Percentiles rank a stretch among this genome's conserved stretches.
phyloP scores from a whole-genome alignment of 2,797 vertebrate genomes.

The Chelonia mydas region DNA sequence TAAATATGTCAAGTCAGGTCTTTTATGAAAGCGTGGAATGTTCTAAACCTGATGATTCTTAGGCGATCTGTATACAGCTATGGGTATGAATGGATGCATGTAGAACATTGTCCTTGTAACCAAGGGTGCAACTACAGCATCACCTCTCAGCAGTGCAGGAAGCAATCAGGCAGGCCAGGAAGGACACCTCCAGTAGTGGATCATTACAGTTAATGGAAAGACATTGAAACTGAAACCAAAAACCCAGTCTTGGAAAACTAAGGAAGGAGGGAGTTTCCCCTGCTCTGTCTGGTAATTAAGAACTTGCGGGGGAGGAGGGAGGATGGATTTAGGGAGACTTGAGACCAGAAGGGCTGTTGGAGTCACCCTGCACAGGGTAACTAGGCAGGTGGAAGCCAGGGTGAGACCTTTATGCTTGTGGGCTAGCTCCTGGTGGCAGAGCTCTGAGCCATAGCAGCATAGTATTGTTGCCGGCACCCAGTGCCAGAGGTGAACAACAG shows the following conservation, averaged over 20 bases:
- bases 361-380: not conserved
- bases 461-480: not conserved
- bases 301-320: not conserved
- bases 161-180: not conserved
- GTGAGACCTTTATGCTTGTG: not conserved
- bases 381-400: not conserved
- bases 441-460: not conserved
- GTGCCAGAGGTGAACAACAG: too few relatives aligned
- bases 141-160: not conserved
- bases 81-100: not conserved
- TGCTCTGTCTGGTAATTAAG: not conserved
- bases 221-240: not conserved
- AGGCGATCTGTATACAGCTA: too few relatives aligned
- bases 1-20: too few relatives aligned
- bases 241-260: not conserved
- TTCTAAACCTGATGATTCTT: too few relatives aligned
- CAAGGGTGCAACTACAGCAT: not conserved
- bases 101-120: not conserved
- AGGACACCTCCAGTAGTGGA: too few relatives aligned
- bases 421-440: not conserved
- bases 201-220: not conserved
- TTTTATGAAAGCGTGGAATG: too few relatives aligned
- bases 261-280: not conserved
- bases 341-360: not conserved
- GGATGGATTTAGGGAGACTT: not conserved